Base-by-base conservation (phyloP, 2,797 vertebrate species). In the Remorina albescens region DNA sequence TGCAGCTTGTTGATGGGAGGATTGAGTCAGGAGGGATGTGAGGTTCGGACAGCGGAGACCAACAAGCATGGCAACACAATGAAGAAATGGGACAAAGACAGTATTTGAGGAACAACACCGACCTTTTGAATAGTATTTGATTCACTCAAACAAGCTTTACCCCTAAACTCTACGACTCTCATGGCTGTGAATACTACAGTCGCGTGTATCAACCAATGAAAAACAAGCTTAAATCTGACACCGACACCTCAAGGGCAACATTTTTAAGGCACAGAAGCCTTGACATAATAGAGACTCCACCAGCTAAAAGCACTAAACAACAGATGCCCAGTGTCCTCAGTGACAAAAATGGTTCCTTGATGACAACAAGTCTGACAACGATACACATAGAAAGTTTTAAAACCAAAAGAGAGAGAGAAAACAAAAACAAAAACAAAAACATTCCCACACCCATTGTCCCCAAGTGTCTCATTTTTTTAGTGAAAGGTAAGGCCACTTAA, bases 401-500 rank as follows among this genome's bases (percentile, higher is more conserved):
- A 82, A 74, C 19, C 50, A 34, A 68, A 74, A 41, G n/a, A n/a
- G n/a, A n/a, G n/a, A n/a, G n/a, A n/a, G n/a, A 21, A 13, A 41
- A 41, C 58, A 51, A 68, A 56, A 5, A 58, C 51, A 54, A 23
- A 53, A 71, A 76, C 70, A 61, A 76, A 56, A 86, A 79, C 74
- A 79, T 74, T 89, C 91, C 90, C 91, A 62, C 76, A 86, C 90
- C 89, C 86, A 82, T 89, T 89, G 86, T 93, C 88, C 91, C 89
- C 87, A 93, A 91, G 89, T 91, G 90, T 94, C 86, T 92, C 73
- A 67, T 87, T 90, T 91, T 89, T 89, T 93, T 91, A 79, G 88
- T 94, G 90, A 94, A 94, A 92, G 94, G 89, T 94, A 95, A 95
- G 95, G 95, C 93, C 94, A 95, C 95, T 95, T 95, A 93, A 94